Evolutionary conservation across 2,888 invertebrate genomes (phyloP), one percentile per base, ranked within the genome.

Genomic region (Panzeria rudis): DNA sequence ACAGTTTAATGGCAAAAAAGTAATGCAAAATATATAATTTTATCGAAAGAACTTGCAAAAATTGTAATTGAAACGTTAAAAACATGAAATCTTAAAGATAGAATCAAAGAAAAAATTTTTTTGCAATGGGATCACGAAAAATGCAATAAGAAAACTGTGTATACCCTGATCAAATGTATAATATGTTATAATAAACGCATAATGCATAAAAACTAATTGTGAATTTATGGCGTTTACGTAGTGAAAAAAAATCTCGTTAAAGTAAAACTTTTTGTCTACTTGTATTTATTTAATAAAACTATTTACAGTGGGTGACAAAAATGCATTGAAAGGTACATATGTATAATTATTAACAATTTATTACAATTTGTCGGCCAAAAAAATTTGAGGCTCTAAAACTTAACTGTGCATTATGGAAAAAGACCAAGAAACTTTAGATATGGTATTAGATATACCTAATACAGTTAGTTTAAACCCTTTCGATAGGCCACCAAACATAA

Each of bases 401-500:
- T n/a, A 64, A 29, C 6, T n/a, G 9, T 23, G 11, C 44, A 78
- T 11, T 17, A 85, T 85, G 85, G 85, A 85, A 25, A 85, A 82
- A n/a, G 85, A 85, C 2, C 64, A 41, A 32, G 82, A 82, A 61
- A 54, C 75, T 11, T 54, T 79, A 29, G 79, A 85, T 54, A 59
- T 71, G 71, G 82, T 78, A n/a, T 54, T 85, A 52, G 85, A 82
- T 75, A 75, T 85, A 71, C 82, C 82, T 3, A 82, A 78, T 62
- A 78, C 78, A 20, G 66, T 82, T 2, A 78, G 78, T n/a, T 82
- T 79, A 82, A 84, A 85, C 38, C 85, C 85, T 0, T 85, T 85
- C 15, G 85, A 85, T 38, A 82, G 85, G 13, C 69, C 82, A 64
- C 85, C 79, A 0, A 85, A 85, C 17, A 66, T 76, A 41, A 82